Percentiles rank a stretch among this genome's conserved stretches.
Conservation (phyloP, 2,888 invertebrate genomes). For the Ellobium chinense region DNA sequence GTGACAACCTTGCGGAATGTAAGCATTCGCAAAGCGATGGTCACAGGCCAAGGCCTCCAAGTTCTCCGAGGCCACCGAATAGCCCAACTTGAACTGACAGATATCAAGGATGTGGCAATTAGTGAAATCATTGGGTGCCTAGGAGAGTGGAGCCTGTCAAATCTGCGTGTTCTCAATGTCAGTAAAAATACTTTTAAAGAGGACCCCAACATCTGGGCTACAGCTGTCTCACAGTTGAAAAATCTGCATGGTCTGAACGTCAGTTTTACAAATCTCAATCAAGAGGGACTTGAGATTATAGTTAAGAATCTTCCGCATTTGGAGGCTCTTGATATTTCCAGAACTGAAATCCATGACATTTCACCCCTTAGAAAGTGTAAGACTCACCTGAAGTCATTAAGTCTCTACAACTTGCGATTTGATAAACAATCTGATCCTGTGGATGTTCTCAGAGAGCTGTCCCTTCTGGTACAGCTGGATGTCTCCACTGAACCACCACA, state of each 20-base stretch:
- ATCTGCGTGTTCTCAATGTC: conserved; percentile 83
- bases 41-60: conserved; percentile 83
- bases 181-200: conserved; percentile 84
- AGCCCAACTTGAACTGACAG: conserved; percentile 83
- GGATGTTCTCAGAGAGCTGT: conserved; percentile 81
- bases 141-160: conserved; percentile 84
- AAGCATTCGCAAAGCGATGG: conserved; percentile 82
- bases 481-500: too few species aligned
- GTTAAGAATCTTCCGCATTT: conserved; percentile 84
- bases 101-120: conserved; percentile 82
- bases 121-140: conserved; percentile 84
- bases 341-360: conserved; percentile 83
- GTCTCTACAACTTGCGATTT: conserved; percentile 83
- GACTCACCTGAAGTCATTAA: conserved; percentile 82
- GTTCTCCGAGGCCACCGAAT: conserved; percentile 84
- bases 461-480: conserved; percentile 82
- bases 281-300: conserved; percentile 84
- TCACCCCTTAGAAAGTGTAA: conserved; percentile 82
- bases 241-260: conserved; percentile 83
- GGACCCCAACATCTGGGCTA: conserved; percentile 82
- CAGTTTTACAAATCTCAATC: conserved; percentile 85
- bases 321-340: conserved; percentile 85
- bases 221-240: conserved; percentile 83
- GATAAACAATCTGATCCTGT: conserved; percentile 73
- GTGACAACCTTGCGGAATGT: conserved; percentile 84